These are phyloP conservation scores for Papilio demoleus DNA, from an alignment of 2,888 invertebrate species.

Conservation along the genomic window DNA sequence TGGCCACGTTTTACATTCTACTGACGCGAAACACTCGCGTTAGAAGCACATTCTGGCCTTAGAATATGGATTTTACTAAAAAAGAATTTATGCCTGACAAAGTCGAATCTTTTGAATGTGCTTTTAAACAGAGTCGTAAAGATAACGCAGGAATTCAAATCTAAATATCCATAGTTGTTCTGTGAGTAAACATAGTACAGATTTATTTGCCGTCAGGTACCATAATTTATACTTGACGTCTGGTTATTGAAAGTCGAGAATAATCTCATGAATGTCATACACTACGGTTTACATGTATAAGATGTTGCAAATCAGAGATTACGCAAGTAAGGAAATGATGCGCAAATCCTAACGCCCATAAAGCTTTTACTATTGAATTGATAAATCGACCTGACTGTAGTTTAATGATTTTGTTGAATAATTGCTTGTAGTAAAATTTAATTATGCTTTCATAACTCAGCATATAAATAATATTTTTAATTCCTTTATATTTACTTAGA, in stretches of 20 bases:
- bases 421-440: background rate
- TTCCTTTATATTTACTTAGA: too few relatives aligned
- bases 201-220: slow-evolving; percentile 34
- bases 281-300: slow-evolving; percentile 12
- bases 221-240: slow-evolving; percentile 27
- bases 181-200: slow-evolving; percentile 6
- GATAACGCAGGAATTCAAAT: background rate
- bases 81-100: too few relatives aligned
- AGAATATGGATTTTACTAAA: too few relatives aligned
- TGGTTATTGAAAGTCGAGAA: slow-evolving; percentile 29
- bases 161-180: background rate
- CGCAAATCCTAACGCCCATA: slow-evolving; percentile 16
- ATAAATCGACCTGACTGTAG: background rate
- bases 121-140: too few relatives aligned
- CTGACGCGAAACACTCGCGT: too few relatives aligned
- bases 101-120: background rate
- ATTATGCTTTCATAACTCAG: background rate
- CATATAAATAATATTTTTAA: too few relatives aligned
- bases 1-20: too few relatives aligned
- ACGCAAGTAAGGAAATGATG: slow-evolving; percentile 21
- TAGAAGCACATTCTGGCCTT: too few relatives aligned
- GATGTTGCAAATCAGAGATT: slow-evolving; percentile 10
- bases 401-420: slow-evolving; percentile 12
- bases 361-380: slow-evolving; percentile 19
- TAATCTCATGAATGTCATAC: slow-evolving; percentile 32